These are phyloP conservation scores for Euglossa dilemma DNA, from an alignment of 1,140 invertebrate species.

Conservation along the genomic window DNA sequence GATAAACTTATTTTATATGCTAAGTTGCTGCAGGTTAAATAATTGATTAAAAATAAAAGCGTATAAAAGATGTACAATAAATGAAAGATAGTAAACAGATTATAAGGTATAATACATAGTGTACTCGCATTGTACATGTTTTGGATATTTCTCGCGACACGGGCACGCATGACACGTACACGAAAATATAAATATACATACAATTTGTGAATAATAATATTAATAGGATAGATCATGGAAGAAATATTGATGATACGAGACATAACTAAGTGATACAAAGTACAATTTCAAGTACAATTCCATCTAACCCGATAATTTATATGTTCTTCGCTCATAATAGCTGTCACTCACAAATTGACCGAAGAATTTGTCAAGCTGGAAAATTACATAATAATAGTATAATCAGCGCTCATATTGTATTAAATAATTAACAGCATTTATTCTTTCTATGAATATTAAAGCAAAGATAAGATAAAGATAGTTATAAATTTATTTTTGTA, in stretches of 20 bases:
- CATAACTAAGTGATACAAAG: not conserved
- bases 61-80: too few species aligned
- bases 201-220: not conserved
- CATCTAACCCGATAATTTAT: not conserved
- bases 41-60: too few species aligned
- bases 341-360: not conserved
- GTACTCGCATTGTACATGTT: too few species aligned
- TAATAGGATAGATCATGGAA: not conserved
- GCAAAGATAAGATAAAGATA: too few species aligned
- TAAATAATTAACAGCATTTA: not conserved
- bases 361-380: not conserved
- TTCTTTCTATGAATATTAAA: not conserved
- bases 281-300: not conserved
- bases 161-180: not conserved
- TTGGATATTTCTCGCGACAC: too few species aligned
- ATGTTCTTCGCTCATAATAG: not conserved
- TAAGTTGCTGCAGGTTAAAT: too few species aligned
- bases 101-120: too few species aligned
- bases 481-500: too few species aligned
- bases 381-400: not conserved
- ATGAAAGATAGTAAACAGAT: too few species aligned
- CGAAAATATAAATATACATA: not conserved
- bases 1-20: not conserved
- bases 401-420: not conserved
- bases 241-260: not conserved